Evolutionary conservation across 2,888 invertebrate species (phyloP).

Genomic region (Augiades crinisus): DNA sequence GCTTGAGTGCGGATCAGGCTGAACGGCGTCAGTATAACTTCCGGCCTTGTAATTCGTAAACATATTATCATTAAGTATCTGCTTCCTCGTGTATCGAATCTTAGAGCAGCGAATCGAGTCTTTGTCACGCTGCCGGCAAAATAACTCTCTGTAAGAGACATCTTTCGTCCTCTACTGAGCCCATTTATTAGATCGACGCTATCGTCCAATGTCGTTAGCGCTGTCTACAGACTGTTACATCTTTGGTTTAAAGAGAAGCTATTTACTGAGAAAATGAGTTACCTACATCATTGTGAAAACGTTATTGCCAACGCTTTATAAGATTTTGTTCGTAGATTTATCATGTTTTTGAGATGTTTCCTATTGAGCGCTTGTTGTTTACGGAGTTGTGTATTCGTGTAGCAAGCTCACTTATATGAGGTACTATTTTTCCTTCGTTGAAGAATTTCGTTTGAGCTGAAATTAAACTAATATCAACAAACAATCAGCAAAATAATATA

Average conservation of each 20-base stretch:
- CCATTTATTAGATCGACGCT: slow-evolving; percentile 34
- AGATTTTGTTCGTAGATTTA: slow-evolving; percentile 4
- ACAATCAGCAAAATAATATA: too few species aligned
- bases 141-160: slow-evolving; percentile 37
- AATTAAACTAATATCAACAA: too few species aligned
- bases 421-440: too few species aligned
- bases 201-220: slow-evolving; percentile 29
- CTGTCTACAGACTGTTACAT: slow-evolving; percentile 27
- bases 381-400: too few species aligned
- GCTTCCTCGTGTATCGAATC: too few species aligned
- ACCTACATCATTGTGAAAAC: slow-evolving; percentile 13
- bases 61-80: too few species aligned
- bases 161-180: slow-evolving; percentile 30
- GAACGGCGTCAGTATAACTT: too few species aligned
- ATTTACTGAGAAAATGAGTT: slow-evolving; percentile 22
- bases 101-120: background rate
- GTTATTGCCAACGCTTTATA: slow-evolving; percentile 14
- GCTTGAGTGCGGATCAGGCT: too few species aligned
- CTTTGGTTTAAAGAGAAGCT: slow-evolving; percentile 25
- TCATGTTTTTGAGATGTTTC: background rate
- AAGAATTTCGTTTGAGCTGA: too few species aligned
- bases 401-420: too few species aligned
- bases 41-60: too few species aligned
- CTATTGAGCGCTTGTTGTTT: too few species aligned
- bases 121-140: slow-evolving; percentile 14